phyloP scores from a whole-genome alignment of 2,797 vertebrate genomes.

The Acanthurus leucopareius region DNA sequence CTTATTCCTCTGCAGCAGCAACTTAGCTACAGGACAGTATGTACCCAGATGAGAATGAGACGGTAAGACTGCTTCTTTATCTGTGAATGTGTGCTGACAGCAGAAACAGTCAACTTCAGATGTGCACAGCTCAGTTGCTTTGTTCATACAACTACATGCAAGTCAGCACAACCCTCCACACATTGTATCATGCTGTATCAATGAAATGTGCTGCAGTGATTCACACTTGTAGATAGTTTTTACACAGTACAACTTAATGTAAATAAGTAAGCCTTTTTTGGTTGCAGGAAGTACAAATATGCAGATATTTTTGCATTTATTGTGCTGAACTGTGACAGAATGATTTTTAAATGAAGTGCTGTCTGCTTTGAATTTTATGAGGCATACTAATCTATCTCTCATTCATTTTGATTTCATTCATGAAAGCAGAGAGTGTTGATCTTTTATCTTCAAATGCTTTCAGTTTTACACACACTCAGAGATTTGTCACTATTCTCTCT shows the following conservation, averaged over 20 bases:
- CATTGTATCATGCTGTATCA: neutral
- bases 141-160: neutral
- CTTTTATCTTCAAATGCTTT: conserved; percentile 23
- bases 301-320: neutral
- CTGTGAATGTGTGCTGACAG: conserved; percentile 14
- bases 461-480: conserved; percentile 17
- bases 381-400: neutral
- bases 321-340: conserved; percentile 5
- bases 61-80: conserved; percentile 69
- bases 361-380: conserved; percentile 5
- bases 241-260: neutral
- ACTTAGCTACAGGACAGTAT: conserved; percentile 68
- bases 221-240: neutral
- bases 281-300: neutral
- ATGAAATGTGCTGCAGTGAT: conserved; percentile 4
- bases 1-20: conserved; percentile 54
- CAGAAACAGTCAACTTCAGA: neutral
- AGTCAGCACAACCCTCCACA: conserved; percentile 39
- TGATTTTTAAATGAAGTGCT: conserved; percentile 21
- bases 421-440: conserved; percentile 15
- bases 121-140: neutral
- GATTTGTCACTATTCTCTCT: conserved; percentile 1
- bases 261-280: neutral
- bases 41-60: conserved; percentile 76
- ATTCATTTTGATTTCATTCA: conserved; percentile 1